Evolutionary conservation across 1,140 invertebrate species (phyloP).

Genomic region (Sarcophaga bullata): DNA sequence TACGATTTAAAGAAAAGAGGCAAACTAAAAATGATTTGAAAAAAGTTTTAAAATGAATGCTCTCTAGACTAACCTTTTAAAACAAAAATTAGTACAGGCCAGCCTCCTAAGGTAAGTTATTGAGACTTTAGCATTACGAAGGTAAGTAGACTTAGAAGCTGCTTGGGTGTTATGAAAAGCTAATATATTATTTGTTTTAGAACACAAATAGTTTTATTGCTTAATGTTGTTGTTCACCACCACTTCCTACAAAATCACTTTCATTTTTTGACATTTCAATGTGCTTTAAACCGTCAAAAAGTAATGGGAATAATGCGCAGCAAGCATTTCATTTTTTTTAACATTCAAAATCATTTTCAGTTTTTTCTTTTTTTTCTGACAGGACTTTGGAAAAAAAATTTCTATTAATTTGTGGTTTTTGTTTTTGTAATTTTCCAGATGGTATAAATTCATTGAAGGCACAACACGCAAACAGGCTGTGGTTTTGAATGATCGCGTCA

Average conservation of each 20-base stretch:
- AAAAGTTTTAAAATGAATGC: conserved; percentile 1
- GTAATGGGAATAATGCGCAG: background rate
- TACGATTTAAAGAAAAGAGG: background rate
- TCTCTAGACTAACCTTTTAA: background rate
- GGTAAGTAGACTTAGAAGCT: background rate
- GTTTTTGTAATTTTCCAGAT: conserved; percentile 72
- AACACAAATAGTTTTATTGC: conserved; percentile 1
- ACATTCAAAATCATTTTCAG: conserved; percentile 47
- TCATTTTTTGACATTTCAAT: conserved; percentile 32
- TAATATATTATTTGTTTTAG: background rate
- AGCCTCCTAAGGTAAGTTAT: background rate
- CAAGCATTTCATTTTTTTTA: conserved; percentile 47
- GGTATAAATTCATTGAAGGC: conserved; percentile 93
- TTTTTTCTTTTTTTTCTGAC: conserved; percentile 6
- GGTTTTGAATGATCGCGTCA: conserved; percentile 84
- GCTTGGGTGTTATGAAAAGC: background rate
- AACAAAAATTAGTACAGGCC: background rate
- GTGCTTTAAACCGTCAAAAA: conserved; percentile 29
- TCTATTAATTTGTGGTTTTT: background rate
- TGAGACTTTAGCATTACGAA: background rate
- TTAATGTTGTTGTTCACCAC: background rate
- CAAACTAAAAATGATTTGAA: conserved; percentile 28
- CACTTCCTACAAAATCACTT: background rate
- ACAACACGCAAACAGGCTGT: conserved; percentile 85
- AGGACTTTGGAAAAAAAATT: background rate